Conservation (phyloP, 2,797 vertebrate genomes). For the Sebastes baramenuke region DNA sequence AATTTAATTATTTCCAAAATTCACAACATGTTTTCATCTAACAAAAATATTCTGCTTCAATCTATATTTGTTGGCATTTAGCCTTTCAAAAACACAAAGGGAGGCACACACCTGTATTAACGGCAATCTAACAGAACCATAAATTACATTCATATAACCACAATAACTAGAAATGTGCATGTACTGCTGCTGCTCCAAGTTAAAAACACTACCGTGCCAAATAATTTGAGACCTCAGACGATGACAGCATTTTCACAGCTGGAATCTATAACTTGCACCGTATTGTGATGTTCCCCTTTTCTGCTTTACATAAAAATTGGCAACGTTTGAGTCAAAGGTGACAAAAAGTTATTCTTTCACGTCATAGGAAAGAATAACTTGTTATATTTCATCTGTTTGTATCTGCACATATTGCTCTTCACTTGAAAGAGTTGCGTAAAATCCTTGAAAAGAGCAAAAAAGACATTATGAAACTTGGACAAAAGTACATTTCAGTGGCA, state of each 20-base stretch:
- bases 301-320: neutral
- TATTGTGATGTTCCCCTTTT: neutral
- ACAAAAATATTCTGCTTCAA: too few relatives aligned
- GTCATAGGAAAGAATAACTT: neutral
- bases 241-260: neutral
- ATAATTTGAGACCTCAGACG: neutral
- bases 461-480: constrained; percentile 14
- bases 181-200: too few relatives aligned
- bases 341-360: neutral
- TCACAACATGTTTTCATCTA: too few relatives aligned
- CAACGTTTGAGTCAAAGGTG: neutral
- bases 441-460: constrained; percentile 27
- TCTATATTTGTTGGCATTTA: too few relatives aligned
- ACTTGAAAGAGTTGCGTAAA: constrained; percentile 3
- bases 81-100: too few relatives aligned
- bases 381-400: neutral
- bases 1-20: too few relatives aligned
- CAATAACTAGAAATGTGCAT: too few relatives aligned
- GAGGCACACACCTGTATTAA: too few relatives aligned
- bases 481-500: constrained; percentile 21
- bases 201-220: neutral
- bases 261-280: neutral
- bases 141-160: too few relatives aligned
- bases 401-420: neutral
- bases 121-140: too few relatives aligned